Conservation (phyloP, 2,888 invertebrate genomes). For the Pseudococcus viburni region DNA sequence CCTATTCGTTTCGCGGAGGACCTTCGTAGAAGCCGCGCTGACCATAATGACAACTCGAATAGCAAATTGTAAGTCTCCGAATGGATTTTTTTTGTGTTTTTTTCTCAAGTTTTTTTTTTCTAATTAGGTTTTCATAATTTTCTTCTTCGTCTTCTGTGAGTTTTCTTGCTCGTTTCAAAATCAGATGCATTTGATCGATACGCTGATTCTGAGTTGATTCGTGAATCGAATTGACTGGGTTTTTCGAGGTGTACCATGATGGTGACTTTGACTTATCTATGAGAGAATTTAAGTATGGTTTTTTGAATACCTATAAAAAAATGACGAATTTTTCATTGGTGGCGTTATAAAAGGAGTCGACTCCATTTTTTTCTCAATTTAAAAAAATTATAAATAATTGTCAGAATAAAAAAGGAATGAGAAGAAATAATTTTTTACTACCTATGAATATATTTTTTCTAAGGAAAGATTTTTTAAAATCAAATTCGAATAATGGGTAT, state of each 20-base stretch:
- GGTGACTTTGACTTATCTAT: background rate
- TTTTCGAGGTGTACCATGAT: background rate
- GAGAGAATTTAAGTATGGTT: background rate
- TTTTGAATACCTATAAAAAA: too few species aligned
- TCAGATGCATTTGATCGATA: conserved; percentile 44
- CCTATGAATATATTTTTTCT: too few species aligned
- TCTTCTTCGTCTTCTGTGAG: background rate
- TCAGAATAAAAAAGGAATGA: too few species aligned
- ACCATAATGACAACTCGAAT: conserved; percentile 74
- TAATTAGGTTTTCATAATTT: background rate
- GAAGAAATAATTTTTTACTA: too few species aligned
- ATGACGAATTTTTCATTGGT: too few species aligned
- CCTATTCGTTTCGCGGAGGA: conserved; percentile 52
- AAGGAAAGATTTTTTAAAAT: too few species aligned
- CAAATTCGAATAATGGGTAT: too few species aligned
- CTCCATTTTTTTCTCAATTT: too few species aligned
- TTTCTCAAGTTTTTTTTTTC: background rate
- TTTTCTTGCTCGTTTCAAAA: background rate
- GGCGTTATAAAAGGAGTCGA: too few species aligned
- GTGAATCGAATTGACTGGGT: background rate
- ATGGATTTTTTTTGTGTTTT: background rate
- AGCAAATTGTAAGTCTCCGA: conserved; percentile 80
- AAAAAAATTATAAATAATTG: too few species aligned
- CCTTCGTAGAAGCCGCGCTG: conserved; percentile 72
- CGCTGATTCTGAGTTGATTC: conserved; percentile 19